A percentile compares a stretch with the other conserved stretches of the same genome.
These are phyloP conservation scores for Eupithecia centaureata DNA, from an alignment of 2,888 invertebrate species.

Conservation along the genomic window DNA sequence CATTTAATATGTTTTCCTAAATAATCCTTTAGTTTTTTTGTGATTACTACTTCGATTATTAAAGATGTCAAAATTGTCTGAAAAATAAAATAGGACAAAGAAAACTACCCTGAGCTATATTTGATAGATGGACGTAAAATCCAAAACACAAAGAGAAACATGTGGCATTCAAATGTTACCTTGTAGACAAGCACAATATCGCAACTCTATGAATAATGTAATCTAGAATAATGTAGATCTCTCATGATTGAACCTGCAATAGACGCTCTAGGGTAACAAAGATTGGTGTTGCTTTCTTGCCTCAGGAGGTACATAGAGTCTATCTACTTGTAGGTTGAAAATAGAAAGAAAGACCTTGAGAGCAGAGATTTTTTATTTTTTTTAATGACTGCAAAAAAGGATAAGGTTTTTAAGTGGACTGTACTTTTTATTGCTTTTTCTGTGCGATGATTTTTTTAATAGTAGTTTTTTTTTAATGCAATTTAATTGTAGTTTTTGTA, in stretches of 20 bases:
- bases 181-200: background rate
- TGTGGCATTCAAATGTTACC: slow-evolving; percentile 7
- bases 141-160: slow-evolving; percentile 1
- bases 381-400: too few relatives aligned
- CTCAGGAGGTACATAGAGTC: background rate
- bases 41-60: background rate
- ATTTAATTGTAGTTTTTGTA: too few relatives aligned
- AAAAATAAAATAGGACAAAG: background rate
- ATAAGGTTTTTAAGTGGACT: too few relatives aligned
- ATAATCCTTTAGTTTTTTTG: background rate
- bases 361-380: too few relatives aligned
- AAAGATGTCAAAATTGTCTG: background rate
- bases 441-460: too few relatives aligned
- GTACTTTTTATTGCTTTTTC: too few relatives aligned
- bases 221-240: slow-evolving; percentile 7
- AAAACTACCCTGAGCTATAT: background rate
- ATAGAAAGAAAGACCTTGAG: too few relatives aligned
- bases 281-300: background rate
- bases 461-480: too few relatives aligned
- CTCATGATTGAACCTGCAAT: background rate
- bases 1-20: too few relatives aligned
- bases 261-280: background rate
- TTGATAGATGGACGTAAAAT: background rate
- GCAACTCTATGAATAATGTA: slow-evolving; percentile 16
- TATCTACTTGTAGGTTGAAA: background rate